A percentile compares a stretch with the other conserved stretches of the same genome.
These are phyloP conservation scores for Rhinopomastus cyanomelas DNA, from an alignment of 2,113 vertebrate species.

Conservation along the genomic window DNA sequence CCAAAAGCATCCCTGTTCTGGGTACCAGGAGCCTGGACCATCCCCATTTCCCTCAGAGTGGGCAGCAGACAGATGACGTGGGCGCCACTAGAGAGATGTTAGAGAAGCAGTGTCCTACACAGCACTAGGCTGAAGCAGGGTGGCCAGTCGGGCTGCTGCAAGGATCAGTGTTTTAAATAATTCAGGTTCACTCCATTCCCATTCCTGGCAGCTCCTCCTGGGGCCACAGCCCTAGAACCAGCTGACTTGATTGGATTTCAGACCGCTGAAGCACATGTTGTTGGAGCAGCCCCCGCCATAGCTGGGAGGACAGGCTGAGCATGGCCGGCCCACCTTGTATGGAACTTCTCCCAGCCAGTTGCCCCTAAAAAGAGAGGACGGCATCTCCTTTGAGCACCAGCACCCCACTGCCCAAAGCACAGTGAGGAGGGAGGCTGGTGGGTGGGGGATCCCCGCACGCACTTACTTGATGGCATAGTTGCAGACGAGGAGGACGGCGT, in stretches of 20 bases:
- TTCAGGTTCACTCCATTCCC: not conserved
- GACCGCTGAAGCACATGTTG: constrained; percentile 82
- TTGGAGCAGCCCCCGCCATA: constrained; percentile 84
- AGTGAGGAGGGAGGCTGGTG: not conserved
- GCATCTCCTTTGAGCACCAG: not conserved
- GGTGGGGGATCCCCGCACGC: accelerated
- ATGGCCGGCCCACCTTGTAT: constrained; percentile 82
- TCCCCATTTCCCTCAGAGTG: not conserved
- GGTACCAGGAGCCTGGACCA: not conserved
- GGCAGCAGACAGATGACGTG: not conserved
- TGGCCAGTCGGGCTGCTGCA: not conserved
- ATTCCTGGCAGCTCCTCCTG: not conserved
- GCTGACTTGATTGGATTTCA: constrained; percentile 73
- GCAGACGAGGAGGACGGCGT: constrained; percentile 84
- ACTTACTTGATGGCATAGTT: constrained; percentile 94
- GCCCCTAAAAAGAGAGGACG: constrained; percentile 78
- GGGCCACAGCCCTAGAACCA: constrained; percentile 59
- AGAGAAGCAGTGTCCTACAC: not conserved
- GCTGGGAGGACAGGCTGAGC: constrained; percentile 84
- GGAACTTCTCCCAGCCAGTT: constrained; percentile 90
- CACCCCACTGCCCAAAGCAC: accelerated
- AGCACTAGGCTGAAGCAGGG: not conserved
- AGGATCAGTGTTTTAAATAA: constrained; percentile 34
- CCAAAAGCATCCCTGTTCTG: not conserved
- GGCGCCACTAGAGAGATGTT: not conserved